Conservation (phyloP, 2,113 vertebrate species). For the Grus americana region DNA sequence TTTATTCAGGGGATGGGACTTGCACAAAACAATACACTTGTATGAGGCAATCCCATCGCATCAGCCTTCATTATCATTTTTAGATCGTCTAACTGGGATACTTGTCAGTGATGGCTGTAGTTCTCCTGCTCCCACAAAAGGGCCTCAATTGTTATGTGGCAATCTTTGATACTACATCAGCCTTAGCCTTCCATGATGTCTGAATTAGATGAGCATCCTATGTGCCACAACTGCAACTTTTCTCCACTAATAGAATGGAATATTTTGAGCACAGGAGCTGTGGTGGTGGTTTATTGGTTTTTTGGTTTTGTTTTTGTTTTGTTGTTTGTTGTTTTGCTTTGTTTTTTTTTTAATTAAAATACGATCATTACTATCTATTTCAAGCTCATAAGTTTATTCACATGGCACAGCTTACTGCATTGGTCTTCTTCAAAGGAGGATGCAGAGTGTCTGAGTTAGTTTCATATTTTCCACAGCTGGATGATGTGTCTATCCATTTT, state of each 20-base stretch:
- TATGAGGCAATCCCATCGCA: constrained; percentile 42
- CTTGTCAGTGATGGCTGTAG: neutral
- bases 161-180: neutral
- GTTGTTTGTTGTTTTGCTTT: no score
- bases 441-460: neutral
- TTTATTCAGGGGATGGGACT: constrained; percentile 29
- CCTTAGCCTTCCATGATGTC: neutral
- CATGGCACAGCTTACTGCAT: neutral
- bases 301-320: no score
- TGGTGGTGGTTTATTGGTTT: neutral
- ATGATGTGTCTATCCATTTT: neutral
- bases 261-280: neutral
- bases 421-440: neutral
- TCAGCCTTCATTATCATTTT: constrained; percentile 48
- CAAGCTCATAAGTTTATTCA: neutral
- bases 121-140: neutral
- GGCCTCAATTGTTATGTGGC: neutral
- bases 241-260: neutral
- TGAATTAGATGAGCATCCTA: neutral
- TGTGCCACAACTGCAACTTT: neutral
- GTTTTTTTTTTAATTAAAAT: neutral
- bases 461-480: neutral
- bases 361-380: neutral
- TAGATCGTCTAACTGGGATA: neutral
- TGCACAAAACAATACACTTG: constrained; percentile 29